A percentile compares a stretch with the other conserved stretches of the same genome.
Evolutionary conservation across 1,140 invertebrate species (phyloP).

Genomic region (Meloidogyne floridensis): DNA sequence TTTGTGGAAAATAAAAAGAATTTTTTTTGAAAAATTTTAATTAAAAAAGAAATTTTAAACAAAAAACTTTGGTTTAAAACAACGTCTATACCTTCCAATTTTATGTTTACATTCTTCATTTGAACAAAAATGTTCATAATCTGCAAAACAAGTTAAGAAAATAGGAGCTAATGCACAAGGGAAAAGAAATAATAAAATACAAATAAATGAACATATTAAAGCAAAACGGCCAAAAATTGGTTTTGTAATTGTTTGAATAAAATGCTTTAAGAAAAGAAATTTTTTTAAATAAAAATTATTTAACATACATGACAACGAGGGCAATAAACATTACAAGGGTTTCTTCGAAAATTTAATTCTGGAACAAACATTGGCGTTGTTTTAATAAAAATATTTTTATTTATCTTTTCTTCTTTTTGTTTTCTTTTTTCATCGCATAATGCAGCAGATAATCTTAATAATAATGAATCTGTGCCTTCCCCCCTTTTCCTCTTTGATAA

Average conservation of each 20-base stretch:
- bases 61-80: constrained; percentile 38
- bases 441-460: constrained; percentile 14
- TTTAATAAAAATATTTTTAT: background rate
- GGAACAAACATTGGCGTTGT: constrained; percentile 38
- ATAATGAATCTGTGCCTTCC: constrained; percentile 9
- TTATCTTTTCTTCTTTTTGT: constrained; percentile 7
- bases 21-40: no score
- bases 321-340: constrained; percentile 52
- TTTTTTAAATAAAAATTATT: background rate
- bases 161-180: constrained; percentile 50
- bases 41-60: constrained; percentile 37
- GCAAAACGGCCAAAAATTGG: constrained; percentile 54
- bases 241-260: constrained; percentile 49
- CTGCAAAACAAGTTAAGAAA: constrained; percentile 52
- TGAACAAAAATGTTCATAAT: constrained; percentile 54
- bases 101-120: constrained; percentile 42
- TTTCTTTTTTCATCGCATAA: constrained; percentile 7
- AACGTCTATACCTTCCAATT: constrained; percentile 48
- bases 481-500: constrained; percentile 11
- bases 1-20: background rate
- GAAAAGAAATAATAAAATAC: constrained; percentile 54
- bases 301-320: constrained; percentile 50
- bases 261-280: constrained; percentile 28
- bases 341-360: constrained; percentile 51
- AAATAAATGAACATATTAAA: constrained; percentile 46